These are phyloP conservation scores for Panagrolaimus sp. DNA, from an alignment of 1,140 invertebrate genomes.

Conservation along the genomic window DNA sequence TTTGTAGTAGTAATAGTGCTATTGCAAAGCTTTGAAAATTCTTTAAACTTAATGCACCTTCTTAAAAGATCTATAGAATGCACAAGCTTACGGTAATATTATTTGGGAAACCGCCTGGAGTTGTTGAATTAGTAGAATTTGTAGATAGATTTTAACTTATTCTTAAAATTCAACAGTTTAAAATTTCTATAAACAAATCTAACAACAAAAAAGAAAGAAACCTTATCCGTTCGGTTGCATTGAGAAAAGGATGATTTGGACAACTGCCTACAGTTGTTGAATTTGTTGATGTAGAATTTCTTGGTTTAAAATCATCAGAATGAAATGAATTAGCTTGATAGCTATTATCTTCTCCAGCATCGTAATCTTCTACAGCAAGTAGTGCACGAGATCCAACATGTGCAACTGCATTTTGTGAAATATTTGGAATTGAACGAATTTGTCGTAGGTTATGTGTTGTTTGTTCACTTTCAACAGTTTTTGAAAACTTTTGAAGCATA, in stretches of 20 bases:
- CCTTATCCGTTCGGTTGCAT: conserved; percentile 21
- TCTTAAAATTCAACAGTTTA: not conserved
- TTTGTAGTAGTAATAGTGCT: no score
- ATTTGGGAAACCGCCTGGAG: no score
- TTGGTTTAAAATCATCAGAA: not conserved
- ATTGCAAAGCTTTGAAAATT: no score
- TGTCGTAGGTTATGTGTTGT: not conserved
- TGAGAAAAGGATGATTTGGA: conserved; percentile 11
- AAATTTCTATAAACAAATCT: not conserved
- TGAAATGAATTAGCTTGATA: not conserved
- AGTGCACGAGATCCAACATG: conserved; percentile 16
- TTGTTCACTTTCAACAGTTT: no score
- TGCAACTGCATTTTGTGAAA: conserved; percentile 4
- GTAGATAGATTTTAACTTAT: no score
- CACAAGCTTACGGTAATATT: no score
- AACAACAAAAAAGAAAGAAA: conserved; percentile 2
- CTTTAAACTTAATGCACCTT: no score
- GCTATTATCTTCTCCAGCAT: not conserved
- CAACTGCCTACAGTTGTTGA: not conserved
- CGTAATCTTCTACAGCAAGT: conserved; percentile 14
- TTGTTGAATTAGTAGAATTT: no score
- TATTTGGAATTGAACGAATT: conserved; percentile 6
- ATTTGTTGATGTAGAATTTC: no score
- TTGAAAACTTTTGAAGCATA: no score
- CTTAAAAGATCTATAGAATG: no score